A percentile compares a stretch with the other conserved stretches of the same genome.
Evolutionary conservation across 1,140 invertebrate genomes (phyloP).

Genomic region (Heliconius hermathena): DNA sequence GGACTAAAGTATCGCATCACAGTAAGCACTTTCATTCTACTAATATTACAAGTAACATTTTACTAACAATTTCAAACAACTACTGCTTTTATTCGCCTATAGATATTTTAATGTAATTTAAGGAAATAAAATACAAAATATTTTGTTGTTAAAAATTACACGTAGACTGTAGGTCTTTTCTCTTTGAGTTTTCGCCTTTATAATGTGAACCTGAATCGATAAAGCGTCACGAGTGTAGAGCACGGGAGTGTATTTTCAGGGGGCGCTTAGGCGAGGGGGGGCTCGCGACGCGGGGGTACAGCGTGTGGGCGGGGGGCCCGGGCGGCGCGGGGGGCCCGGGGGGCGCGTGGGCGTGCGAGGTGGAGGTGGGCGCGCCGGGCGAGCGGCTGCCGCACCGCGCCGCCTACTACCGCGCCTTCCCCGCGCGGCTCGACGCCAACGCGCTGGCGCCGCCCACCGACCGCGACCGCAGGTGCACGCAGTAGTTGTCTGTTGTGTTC

Average conservation of each 20-base stretch:
- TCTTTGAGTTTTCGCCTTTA: no score
- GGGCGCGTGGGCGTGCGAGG: slow-evolving; percentile 83
- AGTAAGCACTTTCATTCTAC: neutral
- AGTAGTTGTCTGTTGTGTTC: neutral
- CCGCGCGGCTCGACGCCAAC: slow-evolving; percentile 90
- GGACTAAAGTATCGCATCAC: neutral
- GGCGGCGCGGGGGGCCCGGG: slow-evolving; percentile 18
- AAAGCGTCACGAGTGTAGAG: neutral
- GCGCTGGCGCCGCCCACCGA: slow-evolving; percentile 90
- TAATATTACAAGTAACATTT: neutral
- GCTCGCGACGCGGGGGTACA: slow-evolving; percentile 62
- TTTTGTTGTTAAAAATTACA: no score
- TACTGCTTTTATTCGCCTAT: neutral
- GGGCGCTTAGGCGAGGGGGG: slow-evolving; percentile 65
- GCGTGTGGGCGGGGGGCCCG: slow-evolving; percentile 60
- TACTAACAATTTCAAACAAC: neutral
- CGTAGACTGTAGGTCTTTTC: no score
- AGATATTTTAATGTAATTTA: neutral
- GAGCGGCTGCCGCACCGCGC: slow-evolving; percentile 88
- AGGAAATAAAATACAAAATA: neutral
- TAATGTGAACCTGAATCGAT: neutral
- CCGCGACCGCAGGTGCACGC: slow-evolving; percentile 71
- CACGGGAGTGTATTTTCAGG: slow-evolving; percentile 52
- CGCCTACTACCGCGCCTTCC: slow-evolving; percentile 90
- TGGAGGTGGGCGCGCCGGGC: slow-evolving; percentile 89